Base-by-base conservation (phyloP, 2,113 vertebrate species). In the Catagonus wagneri region DNA sequence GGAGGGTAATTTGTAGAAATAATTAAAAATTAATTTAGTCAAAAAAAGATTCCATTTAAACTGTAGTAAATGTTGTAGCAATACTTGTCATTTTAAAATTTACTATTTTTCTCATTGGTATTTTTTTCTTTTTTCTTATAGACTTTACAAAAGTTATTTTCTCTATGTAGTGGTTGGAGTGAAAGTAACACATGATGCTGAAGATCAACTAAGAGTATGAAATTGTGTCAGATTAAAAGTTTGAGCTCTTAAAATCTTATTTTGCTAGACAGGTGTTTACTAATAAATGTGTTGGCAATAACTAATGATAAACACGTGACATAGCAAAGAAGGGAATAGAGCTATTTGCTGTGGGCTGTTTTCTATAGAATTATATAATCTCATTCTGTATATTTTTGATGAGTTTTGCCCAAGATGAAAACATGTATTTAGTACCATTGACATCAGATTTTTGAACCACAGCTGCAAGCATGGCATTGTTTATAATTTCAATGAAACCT, bases 381-480 rank as follows among this genome's bases (percentile, higher is more conserved):
- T 96, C 89, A 16, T 39, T 89, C 19, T 92, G 85, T 95, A 85
- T 56, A 85, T 95, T 97, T 98, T 96, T 78, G 95, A 92, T 96
- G 97, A 95, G 90, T 97, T 94, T 96, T 92, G 90, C 88, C 95
- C 92, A 92, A 97, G 95, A 97, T 97, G 96, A 98, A 98, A 98
- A 97, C 32, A 69, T 80, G 74, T n/a, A 60, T 92, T 96, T 87
- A 95, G 72, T 58, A 66, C 36, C 92, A 94, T 92, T 98, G 97
- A 98, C 97, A 98, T 97, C 95, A 97, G 96, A 96, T 52, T 92
- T 87, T 80, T 56, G 95, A 97, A 97, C 97, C 58, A 29, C 98
- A 98, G 97, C 98, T 98, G 98, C 95, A 90, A n/a, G 44, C 72
- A 81, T 75, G 50, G 92, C 92, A 98, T 98, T 98, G 98, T 98